Percentiles rank a stretch among this genome's conserved stretches.
Evolutionary conservation across 2,113 vertebrate species (phyloP).

Genomic region (Oreochromis tanganicae): DNA sequence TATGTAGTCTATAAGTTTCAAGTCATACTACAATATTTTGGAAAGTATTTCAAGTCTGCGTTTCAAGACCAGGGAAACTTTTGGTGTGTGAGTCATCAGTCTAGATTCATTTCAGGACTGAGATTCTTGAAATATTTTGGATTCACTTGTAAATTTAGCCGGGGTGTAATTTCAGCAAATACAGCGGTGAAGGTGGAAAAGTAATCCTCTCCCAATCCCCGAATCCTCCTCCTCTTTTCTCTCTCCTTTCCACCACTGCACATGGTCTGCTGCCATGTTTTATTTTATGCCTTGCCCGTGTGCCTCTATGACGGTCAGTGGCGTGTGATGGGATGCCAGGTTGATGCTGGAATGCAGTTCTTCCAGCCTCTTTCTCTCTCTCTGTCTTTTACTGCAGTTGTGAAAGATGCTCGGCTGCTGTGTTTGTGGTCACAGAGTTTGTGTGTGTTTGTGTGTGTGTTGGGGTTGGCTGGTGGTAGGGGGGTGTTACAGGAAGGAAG

Average conservation of each 20-base stretch:
- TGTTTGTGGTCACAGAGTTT: background rate
- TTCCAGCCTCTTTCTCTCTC: background rate
- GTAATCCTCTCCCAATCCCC: background rate
- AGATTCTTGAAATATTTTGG: background rate
- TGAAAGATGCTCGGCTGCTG: constrained; percentile 7
- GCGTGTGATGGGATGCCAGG: background rate
- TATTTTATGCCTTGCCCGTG: background rate
- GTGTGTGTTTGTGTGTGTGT: background rate
- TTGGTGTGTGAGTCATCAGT: background rate
- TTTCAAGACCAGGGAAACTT: background rate
- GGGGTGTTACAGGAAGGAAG: constrained; percentile 62
- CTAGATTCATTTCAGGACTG: background rate
- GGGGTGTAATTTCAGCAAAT: background rate
- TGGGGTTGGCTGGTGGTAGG: background rate
- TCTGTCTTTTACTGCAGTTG: background rate
- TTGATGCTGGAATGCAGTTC: background rate
- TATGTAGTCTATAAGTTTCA: background rate
- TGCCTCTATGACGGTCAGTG: background rate
- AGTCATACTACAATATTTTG: background rate
- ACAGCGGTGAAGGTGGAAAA: background rate
- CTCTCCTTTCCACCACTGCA: background rate
- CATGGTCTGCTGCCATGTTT: background rate
- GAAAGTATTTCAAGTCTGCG: background rate
- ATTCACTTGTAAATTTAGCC: background rate
- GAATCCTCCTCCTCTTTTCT: background rate